Evolutionary conservation across 2,888 invertebrate genomes (phyloP), one percentile per base, ranked within the genome.

Genomic region (Spodoptera littoralis): DNA sequence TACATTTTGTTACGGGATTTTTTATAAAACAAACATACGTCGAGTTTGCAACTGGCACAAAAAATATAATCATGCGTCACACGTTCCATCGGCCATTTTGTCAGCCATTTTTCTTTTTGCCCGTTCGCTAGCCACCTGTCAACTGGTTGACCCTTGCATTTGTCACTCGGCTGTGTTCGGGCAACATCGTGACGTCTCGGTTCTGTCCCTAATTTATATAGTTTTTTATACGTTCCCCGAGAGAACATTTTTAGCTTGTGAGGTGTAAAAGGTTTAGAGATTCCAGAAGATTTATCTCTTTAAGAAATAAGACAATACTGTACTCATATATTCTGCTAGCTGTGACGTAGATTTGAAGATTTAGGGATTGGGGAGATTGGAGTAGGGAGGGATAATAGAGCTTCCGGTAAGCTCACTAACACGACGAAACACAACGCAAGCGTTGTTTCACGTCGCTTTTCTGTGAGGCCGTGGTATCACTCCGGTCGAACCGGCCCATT

Each of bases 61-160:
- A 68, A 79, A 68, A 68, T n/a, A 55, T 66, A 71, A 68, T 68
- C 62, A 77, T 73, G 66, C 65, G 47, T 57, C 53, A 47, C 70
- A 73, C 77, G 80, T 80, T 24, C 64, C 50, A 24, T 48, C 78
- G 55, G 76, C 77, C 79, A 81, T 83, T 83, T 83, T 83, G 70
- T 74, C 76, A 60, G 76, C 73, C 80, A 83, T 84, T 79, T 83
- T 82, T 83, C 82, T 80, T 78, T 79, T 79, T 59, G 61, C 66
- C 57, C 65, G 70, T 67, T 59, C 82, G 76, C 65, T 82, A 73
- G 58, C 80, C 81, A 80, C 81, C 83, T 84, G 84, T 84, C 84
- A 86, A 77, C 81, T 70, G 77, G 66, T 77, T 83, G 83, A 85
- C 87, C 88, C 86, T 78, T 77, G 80, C 84, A 88, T 89, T 88